Base-by-base conservation (phyloP, 2,888 invertebrate species). In the Apamea monoglypha region DNA sequence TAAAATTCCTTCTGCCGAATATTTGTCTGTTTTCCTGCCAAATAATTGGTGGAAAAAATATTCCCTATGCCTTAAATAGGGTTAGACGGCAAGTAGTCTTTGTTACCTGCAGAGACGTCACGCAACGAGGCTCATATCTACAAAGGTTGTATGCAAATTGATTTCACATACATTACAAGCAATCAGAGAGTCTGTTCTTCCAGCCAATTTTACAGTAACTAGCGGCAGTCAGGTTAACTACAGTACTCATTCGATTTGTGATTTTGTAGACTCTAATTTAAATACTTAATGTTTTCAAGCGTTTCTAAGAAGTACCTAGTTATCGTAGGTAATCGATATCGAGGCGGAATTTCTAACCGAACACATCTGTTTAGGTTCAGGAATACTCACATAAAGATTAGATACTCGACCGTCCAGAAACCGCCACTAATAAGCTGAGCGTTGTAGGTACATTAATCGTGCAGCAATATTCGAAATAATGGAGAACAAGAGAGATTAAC, bases 331-430 rank as follows among this genome's bases (percentile, higher is more conserved):
- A 50, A 44, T 66, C 7, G 16, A 44, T 67, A 70, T 59, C 7
- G 25, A 44, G 18, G 53, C 16, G 12, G 18, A 56, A 56, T 64
- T 53, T 12, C 25, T 16, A 40, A 21, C 12, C 14, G 18, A 50
- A 8, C 18, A 32, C 69, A 74, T 82, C 63, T 81, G 81, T 66
- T 70, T 53, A 59, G 32, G 18, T 67, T 47, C 82, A 81, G 44
- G 47, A 47, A 63, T 64, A 70, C 36, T 70, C 32, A 25, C 50
- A 70, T 70, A 73, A 66, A 82, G 82, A 81, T 81, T 81, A 81
- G 64, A 66, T 82, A 81, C 12, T n/a, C 18, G 36, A 14, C 25
- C 66, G 14, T 47, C 44, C 64, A 81, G 61, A 47, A 66, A 44
- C 47, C 50, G n/a, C 21, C 10, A 70, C 32, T 74, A 81, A 66